Base-by-base conservation (phyloP, 2,888 invertebrate species). In the Lasioglossum leucozonium region DNA sequence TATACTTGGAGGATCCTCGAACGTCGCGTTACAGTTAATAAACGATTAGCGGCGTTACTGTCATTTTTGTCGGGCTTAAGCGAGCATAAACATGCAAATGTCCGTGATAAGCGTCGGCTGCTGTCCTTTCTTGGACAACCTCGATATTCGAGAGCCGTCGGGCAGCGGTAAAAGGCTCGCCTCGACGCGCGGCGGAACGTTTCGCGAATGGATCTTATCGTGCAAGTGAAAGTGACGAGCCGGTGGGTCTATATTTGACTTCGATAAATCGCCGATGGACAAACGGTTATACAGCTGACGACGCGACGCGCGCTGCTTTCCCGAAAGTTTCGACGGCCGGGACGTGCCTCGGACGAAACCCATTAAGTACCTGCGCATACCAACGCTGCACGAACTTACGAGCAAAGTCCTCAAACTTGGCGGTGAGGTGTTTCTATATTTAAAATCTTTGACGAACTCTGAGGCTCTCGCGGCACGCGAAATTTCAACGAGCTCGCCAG, bases 211-310 rank as follows among this genome's bases (percentile, higher is more conserved):
- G 81, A 82, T 74, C 69, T 84, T 81, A 84, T 86, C 85, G 80
- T 18, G 26, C 65, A 40, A 81, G 87, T 84, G 86, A 87, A 88
- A 87, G 84, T 83, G 67, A 81, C 51, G 65, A 44, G 72, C 40
- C 34, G 58, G 47, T 18, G 22, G 73, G 55, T 77, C 74, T 79
- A 67, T 67, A 67, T 67, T 77, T 72, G 78, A 62, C 69, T 40
- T 44, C 73, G 79, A 75, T 78, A 72, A 81, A 81, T 82, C 65
- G 55, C 16, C 78, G 76, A 73, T 74, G 74, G 75, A 58, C 77
- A 79, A 77, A 44, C 65, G 34, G 34, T 34, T 77, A n/a, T n/a
- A 73, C 69, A 37, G 67, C 55, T 67, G 77, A 71, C 34, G 77
- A 71, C 51, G 51, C 34, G 77, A 71, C 51, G 51, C 40, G 47